Evolutionary conservation across 2,113 vertebrate species (phyloP).

Genomic region (Phoxinus phoxinus): DNA sequence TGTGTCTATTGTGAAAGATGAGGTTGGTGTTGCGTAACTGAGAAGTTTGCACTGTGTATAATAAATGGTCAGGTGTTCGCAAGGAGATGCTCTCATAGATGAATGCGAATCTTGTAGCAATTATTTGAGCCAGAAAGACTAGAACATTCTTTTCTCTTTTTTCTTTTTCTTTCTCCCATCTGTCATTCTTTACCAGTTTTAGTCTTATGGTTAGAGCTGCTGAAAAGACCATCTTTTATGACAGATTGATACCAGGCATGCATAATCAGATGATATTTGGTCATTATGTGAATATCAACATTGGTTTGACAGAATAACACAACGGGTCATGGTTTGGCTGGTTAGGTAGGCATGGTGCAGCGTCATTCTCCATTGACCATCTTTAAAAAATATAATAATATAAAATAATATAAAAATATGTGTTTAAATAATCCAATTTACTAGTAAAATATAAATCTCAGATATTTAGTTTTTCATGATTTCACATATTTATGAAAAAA

Average conservation of each 20-base stretch:
- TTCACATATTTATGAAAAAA: background rate
- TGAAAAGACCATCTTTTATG: background rate
- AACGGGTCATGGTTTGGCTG: background rate
- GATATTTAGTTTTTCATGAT: background rate
- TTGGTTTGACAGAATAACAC: background rate
- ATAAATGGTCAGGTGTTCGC: background rate
- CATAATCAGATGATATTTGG: background rate
- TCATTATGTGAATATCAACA: background rate
- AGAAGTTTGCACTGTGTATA: background rate
- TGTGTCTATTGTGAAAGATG: slow-evolving; percentile 36
- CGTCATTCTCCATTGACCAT: background rate
- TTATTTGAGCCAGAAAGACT: background rate
- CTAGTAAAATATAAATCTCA: background rate
- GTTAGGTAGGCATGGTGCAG: background rate
- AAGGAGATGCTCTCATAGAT: background rate
- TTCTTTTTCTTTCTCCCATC: background rate
- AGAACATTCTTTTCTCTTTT: background rate
- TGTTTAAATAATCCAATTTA: too few species aligned
- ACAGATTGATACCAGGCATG: background rate
- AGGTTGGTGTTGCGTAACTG: slow-evolving; percentile 17
- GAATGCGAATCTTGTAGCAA: background rate
- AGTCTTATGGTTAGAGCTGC: background rate
- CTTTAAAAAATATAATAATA: background rate
- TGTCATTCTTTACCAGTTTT: background rate
- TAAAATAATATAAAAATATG: too few species aligned